Percentiles rank a stretch among this genome's conserved stretches.
phyloP scores from a whole-genome alignment of 2,113 vertebrate species.

The Phoxinus phoxinus region DNA sequence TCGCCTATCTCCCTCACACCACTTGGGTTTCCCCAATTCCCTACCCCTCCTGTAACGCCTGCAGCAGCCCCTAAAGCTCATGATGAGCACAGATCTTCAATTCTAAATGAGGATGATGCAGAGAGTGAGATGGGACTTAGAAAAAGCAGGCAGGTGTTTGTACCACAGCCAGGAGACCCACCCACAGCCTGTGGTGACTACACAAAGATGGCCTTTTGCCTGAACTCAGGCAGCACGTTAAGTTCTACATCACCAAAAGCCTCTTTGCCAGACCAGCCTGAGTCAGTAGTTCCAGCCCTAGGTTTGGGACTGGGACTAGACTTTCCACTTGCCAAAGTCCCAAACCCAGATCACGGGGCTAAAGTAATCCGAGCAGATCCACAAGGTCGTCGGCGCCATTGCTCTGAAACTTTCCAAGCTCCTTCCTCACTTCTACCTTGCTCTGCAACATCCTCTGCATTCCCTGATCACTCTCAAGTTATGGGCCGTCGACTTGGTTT shows the following conservation, averaged over 20 bases:
- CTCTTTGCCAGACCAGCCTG: conserved; percentile 69
- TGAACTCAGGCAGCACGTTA: conserved; percentile 61
- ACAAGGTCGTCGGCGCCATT: conserved; percentile 74
- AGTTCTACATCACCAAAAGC: conserved; percentile 66
- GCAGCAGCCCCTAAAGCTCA: conserved; percentile 62
- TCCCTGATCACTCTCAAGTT: conserved; percentile 75
- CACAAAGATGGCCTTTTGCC: conserved; percentile 80
- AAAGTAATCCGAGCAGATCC: conserved; percentile 73
- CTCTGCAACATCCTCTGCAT: conserved; percentile 63
- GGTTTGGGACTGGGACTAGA: conserved; percentile 69
- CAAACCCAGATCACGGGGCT: conserved; percentile 76
- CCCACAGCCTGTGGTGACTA: conserved; percentile 77
- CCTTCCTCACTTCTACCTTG: conserved; percentile 68
- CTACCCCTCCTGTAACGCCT: conserved; percentile 72
- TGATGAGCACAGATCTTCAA: conserved; percentile 48
- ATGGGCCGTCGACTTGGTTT: conserved; percentile 72
- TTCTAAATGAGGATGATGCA: conserved; percentile 52
- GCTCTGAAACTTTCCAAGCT: conserved; percentile 79
- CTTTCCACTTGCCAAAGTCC: conserved; percentile 71
- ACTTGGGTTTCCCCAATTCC: conserved; percentile 73
- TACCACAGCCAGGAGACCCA: conserved; percentile 61
- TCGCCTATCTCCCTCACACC: conserved; percentile 73
- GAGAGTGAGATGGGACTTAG: conserved; percentile 56
- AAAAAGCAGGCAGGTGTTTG: conserved; percentile 62
- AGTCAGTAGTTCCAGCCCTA: conserved; percentile 63